Conservation (phyloP, 2,797 vertebrate genomes). For the Florisuga fusca region DNA sequence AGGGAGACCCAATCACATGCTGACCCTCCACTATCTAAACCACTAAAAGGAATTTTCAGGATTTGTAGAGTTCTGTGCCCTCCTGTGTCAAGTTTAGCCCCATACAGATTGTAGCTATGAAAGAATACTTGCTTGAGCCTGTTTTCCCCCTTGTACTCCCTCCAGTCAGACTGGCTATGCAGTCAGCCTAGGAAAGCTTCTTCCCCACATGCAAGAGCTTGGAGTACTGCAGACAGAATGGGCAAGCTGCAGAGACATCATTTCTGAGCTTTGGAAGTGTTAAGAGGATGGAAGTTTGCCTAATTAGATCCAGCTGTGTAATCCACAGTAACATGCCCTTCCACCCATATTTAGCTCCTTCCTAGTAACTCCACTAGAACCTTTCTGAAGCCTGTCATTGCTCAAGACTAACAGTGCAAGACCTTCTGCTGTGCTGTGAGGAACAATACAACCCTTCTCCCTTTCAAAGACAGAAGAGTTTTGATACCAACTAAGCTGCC, state of each 20-base stretch:
- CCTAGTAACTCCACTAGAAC: not conserved
- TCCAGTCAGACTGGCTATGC: not conserved
- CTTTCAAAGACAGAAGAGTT: not conserved
- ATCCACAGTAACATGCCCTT: not conserved
- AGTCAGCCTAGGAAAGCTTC: not conserved
- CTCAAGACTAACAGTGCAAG: not conserved
- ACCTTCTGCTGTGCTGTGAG: not conserved
- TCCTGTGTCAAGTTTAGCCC: not conserved
- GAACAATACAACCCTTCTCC: not conserved
- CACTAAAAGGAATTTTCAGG: not conserved
- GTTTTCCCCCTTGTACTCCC: not conserved
- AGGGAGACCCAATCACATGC: accelerated
- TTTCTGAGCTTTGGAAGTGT: not conserved
- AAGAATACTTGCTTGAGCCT: not conserved
- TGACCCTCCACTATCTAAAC: not conserved
- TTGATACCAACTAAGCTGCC: not conserved
- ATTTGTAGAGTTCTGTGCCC: not conserved
- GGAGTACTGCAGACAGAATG: not conserved
- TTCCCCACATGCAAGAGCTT: not conserved
- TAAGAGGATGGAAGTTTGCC: not conserved
- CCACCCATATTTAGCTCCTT: not conserved
- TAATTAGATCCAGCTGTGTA: not conserved
- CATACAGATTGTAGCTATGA: not conserved
- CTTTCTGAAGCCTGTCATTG: not conserved
- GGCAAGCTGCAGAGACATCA: not conserved